These are phyloP conservation scores for Micoletzkya japonica DNA, from an alignment of 2,888 invertebrate genomes.

Conservation along the genomic window DNA sequence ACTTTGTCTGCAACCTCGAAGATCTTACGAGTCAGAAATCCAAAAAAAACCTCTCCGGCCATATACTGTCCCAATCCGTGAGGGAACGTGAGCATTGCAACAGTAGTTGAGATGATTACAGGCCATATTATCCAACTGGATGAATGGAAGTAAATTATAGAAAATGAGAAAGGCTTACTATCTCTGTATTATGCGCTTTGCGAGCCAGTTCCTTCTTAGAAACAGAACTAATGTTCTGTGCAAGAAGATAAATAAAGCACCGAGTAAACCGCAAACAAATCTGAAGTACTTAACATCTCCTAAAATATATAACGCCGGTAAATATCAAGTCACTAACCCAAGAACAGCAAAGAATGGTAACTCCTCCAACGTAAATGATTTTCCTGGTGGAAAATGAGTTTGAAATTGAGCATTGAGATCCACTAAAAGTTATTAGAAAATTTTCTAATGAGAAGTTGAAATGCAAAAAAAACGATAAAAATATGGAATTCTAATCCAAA, in stretches of 20 bases:
- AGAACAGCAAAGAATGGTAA: constrained; percentile 21
- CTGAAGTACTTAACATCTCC: constrained; percentile 32
- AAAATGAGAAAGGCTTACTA: constrained; percentile 39
- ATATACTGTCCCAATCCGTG: constrained; percentile 23
- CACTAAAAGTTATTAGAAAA: too few relatives aligned
- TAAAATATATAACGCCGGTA: not conserved
- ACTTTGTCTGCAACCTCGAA: constrained; percentile 42
- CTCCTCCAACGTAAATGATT: constrained; percentile 18
- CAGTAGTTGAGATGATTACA: not conserved
- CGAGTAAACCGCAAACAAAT: constrained; percentile 53
- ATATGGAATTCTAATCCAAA: too few relatives aligned
- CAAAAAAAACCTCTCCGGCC: constrained; percentile 55
- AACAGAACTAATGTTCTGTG: constrained; percentile 57
- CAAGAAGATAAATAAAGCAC: constrained; percentile 53
- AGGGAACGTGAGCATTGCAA: constrained; percentile 15
- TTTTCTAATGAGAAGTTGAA: not conserved
- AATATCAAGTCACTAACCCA: constrained; percentile 1
- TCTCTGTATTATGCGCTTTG: constrained; percentile 56
- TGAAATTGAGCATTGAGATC: constrained; percentile 26
- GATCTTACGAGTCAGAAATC: not conserved
- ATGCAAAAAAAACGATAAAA: not conserved
- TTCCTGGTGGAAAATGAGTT: constrained; percentile 28
- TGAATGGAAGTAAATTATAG: constrained; percentile 24
- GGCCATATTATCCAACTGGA: constrained; percentile 92
- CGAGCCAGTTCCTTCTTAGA: constrained; percentile 48